Conservation (phyloP, 2,113 vertebrate species). For the Danio rerio region GRCz12tu NC_133176.1:62320001-62320500, state of each 20-base stretch:
- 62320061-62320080: too few species aligned
- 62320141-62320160: too few species aligned
- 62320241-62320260: too few species aligned
- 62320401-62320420: constrained; percentile 96
- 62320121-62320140: too few species aligned
- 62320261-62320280: constrained; percentile 13
- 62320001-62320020: too few species aligned
- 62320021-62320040: too few species aligned
- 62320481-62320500: neutral
- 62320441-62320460: constrained; percentile 34
- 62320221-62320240: neutral
- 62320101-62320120: too few species aligned
- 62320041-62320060: neutral
- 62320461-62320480: constrained; percentile 15
- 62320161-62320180: constrained; percentile 62
- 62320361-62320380: constrained; percentile 89
- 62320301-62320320: constrained; percentile 86
- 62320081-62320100: too few species aligned
- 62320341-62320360: constrained; percentile 80
- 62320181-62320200: constrained; percentile 66
- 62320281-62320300: neutral
- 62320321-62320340: constrained; percentile 86
- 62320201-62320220: constrained; percentile 69
- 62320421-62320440: constrained; percentile 47
- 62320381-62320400: constrained; percentile 88